Evolutionary conservation across 2,113 vertebrate species (phyloP).

Genomic region (Emydura subglobosa): DNA sequence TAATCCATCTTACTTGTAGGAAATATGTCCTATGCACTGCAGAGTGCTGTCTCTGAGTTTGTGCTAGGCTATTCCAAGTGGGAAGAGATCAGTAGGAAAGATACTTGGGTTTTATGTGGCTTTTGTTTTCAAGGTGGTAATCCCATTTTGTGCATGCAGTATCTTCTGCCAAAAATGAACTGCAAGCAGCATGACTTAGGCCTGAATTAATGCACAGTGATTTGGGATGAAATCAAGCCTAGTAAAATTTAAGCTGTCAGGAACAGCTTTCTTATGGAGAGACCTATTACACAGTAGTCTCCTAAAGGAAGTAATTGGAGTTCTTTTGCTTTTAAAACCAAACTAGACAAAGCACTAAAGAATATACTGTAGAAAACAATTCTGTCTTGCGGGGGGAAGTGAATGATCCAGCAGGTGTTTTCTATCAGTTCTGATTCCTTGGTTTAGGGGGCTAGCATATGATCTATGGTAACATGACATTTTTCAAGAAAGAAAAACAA

Average conservation of each 20-base stretch:
- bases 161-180: background rate
- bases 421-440: background rate
- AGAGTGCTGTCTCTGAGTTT: background rate
- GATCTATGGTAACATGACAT: background rate
- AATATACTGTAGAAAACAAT: background rate
- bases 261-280: background rate
- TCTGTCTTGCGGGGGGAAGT: background rate
- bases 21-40: constrained; percentile 1
- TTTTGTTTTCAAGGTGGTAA: constrained; percentile 3
- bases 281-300: background rate
- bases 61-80: background rate
- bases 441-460: background rate
- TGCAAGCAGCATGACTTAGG: background rate
- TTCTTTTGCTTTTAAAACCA: background rate
- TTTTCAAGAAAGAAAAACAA: background rate
- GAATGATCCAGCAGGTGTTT: background rate
- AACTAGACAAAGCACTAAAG: background rate
- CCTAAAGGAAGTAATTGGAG: background rate
- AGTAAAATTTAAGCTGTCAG: background rate
- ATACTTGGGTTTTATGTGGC: background rate
- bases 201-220: background rate
- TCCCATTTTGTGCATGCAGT: background rate
- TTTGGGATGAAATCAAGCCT: background rate
- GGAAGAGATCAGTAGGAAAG: background rate
- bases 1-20: background rate